Evolutionary conservation across 1,140 invertebrate species (phyloP), one percentile per base, ranked within the genome.

Genomic region (Ooceraea biroi): DNA sequence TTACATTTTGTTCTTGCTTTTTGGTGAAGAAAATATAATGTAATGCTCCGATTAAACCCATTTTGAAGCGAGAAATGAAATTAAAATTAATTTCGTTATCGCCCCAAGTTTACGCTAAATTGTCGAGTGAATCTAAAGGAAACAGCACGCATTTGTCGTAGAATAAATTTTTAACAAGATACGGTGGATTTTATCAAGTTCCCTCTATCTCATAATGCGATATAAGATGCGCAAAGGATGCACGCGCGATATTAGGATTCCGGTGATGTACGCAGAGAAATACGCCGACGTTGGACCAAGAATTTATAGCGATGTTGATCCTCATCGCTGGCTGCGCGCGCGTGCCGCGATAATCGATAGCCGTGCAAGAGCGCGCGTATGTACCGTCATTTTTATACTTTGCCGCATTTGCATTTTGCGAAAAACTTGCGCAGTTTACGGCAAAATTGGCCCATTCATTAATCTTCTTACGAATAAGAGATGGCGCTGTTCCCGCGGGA

Each of bases 241-340:
- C 36, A 46, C n/a, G 58, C 58, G 58, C 58, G 27, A 69, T 80
- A 80, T 80, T 80, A 80, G 50, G 50, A 80, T 80, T 80, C 76
- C 76, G 27, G 36, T 69, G 65, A 80, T 69, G 65, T 65, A 71
- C 50, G 63, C 36, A 30, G 50, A 80, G 76, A 69, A 80, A 71
- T 80, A 80, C 65, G 65, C 25, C 44, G 44, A 50, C 44, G 65
- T 71, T 44, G 76, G 44, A 46, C 36, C n/a, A 12, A 50, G 50
- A 80, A 80, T 80, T 80, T 71, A 80, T 71, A 17, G 36, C n/a
- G 50, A 80, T 78, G 36, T 58, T 78, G 76, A 80, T 69, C 63
- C n/a, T 69, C 76, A 69, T 80, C 65, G 36, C 58, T 22, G 69
- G 22, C 36, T 30, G 10, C 48, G 46, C 36, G 36, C 36, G 63